Evolutionary conservation across 2,888 invertebrate species (phyloP).

Genomic region (Crossocerus cetratus): DNA sequence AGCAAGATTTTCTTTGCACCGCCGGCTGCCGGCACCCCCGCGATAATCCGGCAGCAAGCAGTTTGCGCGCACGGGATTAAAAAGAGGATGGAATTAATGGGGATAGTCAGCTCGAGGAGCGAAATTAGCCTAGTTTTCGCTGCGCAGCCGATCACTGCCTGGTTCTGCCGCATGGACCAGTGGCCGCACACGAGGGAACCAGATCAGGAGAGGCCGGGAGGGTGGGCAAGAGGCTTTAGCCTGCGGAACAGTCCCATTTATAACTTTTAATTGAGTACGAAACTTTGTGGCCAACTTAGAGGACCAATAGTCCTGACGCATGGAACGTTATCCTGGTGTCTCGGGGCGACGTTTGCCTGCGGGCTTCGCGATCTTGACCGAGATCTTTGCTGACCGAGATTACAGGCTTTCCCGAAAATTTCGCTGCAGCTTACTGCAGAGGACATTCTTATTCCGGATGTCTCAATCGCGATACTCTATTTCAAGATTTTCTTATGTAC

Average conservation of each 20-base stretch:
- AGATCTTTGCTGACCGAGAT: neutral
- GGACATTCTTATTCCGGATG: no score
- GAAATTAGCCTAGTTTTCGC: slow-evolving; percentile 44
- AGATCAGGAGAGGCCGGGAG: slow-evolving; percentile 30
- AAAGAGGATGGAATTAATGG: slow-evolving; percentile 13
- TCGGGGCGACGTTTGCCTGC: slow-evolving; percentile 15
- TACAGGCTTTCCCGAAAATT: neutral
- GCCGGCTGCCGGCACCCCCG: neutral
- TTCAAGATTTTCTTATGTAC: no score
- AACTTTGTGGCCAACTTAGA: slow-evolving; percentile 62
- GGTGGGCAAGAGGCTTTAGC: slow-evolving; percentile 45
- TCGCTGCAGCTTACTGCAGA: no score
- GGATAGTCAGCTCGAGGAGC: neutral
- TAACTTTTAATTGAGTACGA: slow-evolving; percentile 73
- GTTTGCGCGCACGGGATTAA: neutral
- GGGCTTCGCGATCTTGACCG: slow-evolving; percentile 32
- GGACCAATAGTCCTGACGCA: slow-evolving; percentile 57
- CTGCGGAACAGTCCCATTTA: slow-evolving; percentile 66
- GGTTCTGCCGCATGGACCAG: slow-evolving; percentile 29
- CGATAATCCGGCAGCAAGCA: neutral
- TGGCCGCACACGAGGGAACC: slow-evolving; percentile 32
- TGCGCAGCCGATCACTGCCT: slow-evolving; percentile 1
- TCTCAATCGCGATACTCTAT: no score
- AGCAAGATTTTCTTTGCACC: neutral
- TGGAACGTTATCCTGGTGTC: slow-evolving; percentile 11